phyloP scores from a whole-genome alignment of 1,140 invertebrate genomes.

The Hylyphantes graminicola region DNA sequence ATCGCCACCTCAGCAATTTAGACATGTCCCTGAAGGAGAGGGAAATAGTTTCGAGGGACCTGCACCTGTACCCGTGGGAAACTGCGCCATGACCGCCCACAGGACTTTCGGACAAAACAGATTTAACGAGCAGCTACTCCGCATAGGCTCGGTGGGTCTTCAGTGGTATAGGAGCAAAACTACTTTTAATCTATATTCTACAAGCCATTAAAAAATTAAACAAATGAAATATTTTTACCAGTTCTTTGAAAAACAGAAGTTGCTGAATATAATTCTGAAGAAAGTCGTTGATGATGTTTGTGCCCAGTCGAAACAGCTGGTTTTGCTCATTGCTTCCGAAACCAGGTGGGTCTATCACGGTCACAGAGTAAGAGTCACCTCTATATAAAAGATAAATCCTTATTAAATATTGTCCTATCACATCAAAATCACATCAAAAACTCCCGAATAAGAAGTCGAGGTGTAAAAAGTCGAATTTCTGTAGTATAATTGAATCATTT shows the following conservation, averaged over 20 bases:
- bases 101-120: too few relatives aligned
- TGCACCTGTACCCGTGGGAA: too few relatives aligned
- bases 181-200: too few relatives aligned
- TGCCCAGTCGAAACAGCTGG: constrained; percentile 33
- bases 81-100: too few relatives aligned
- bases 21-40: too few relatives aligned
- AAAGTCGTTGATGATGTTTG: constrained; percentile 47
- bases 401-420: too few relatives aligned
- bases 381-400: constrained; percentile 32
- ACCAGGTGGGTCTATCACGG: constrained; percentile 53
- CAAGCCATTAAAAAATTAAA: neutral
- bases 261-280: constrained; percentile 56
- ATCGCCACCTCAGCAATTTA: too few relatives aligned
- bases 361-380: constrained; percentile 64
- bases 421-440: too few relatives aligned
- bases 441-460: too few relatives aligned
- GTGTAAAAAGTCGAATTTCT: neutral
- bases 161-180: neutral
- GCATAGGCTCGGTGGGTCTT: too few relatives aligned
- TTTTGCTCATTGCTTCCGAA: constrained; percentile 41
- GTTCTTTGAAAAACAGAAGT: constrained; percentile 53
- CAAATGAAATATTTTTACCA: constrained; percentile 4
- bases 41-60: too few relatives aligned
- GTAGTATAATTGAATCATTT: neutral
- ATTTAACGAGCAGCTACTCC: too few relatives aligned